phyloP scores from a whole-genome alignment of 2,888 invertebrate species.

The Macaria liturata region DNA sequence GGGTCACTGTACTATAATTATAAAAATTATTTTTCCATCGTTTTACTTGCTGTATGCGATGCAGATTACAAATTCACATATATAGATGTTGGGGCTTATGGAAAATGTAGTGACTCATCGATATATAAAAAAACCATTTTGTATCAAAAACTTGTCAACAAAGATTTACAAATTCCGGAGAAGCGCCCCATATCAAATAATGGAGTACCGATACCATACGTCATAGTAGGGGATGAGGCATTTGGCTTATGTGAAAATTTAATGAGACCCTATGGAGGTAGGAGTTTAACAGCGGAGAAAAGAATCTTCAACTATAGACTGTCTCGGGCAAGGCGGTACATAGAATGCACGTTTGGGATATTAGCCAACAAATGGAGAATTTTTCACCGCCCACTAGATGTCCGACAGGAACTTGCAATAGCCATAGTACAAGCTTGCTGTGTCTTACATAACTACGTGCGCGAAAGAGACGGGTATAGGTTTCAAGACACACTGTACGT shows the following conservation, averaged over 20 bases:
- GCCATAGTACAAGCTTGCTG: too few relatives aligned
- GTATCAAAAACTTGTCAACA: constrained; percentile 24
- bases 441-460: constrained; percentile 30
- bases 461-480: constrained; percentile 33
- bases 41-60: constrained; percentile 35
- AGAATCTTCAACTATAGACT: constrained; percentile 35
- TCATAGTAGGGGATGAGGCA: constrained; percentile 31
- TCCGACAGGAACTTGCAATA: constrained; percentile 26
- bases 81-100: constrained; percentile 34
- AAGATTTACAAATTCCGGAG: constrained; percentile 24
- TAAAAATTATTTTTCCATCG: constrained; percentile 39
- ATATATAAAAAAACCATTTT: constrained; percentile 19
- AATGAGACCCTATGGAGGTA: constrained; percentile 24
- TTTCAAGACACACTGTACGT: constrained; percentile 35
- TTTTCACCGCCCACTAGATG: constrained; percentile 33
- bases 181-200: constrained; percentile 25
- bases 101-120: constrained; percentile 30
- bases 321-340: constrained; percentile 17
- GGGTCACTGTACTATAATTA: constrained; percentile 39
- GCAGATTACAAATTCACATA: not conserved
- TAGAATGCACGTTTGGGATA: constrained; percentile 24
- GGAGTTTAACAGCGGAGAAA: constrained; percentile 17
- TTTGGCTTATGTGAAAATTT: constrained; percentile 22
- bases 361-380: constrained; percentile 37
- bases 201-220: constrained; percentile 24